Evolutionary conservation across 1,140 invertebrate species (phyloP).

Genomic region (Lasioglossum baleicum): DNA sequence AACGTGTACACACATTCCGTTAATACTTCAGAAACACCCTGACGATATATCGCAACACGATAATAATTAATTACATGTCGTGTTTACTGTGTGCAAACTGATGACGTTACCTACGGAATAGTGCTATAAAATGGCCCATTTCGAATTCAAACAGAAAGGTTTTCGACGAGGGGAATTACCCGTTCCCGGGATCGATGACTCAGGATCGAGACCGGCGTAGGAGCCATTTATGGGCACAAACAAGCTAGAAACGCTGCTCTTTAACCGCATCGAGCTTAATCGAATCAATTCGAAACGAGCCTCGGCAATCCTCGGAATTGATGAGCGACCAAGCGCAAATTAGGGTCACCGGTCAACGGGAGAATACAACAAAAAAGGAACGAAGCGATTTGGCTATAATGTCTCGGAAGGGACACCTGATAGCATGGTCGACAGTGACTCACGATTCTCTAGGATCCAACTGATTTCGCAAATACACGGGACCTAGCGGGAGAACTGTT

Average conservation of each 20-base stretch:
- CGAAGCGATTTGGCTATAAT: background rate
- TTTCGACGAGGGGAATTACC: constrained; percentile 19
- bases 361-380: constrained; percentile 1
- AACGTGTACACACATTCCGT: too few relatives aligned
- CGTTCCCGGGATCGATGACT: constrained; percentile 29
- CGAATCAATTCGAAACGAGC: constrained; percentile 46
- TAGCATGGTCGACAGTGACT: background rate
- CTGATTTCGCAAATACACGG: constrained; percentile 16
- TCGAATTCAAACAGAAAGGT: background rate
- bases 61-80: too few relatives aligned
- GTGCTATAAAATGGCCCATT: background rate
- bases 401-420: background rate
- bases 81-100: background rate
- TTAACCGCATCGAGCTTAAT: constrained; percentile 58
- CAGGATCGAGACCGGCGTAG: constrained; percentile 19
- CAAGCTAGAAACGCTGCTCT: constrained; percentile 40
- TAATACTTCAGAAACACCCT: too few relatives aligned
- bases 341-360: constrained; percentile 39
- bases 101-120: background rate
- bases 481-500: background rate
- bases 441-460: background rate
- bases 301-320: constrained; percentile 28
- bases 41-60: too few relatives aligned
- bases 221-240: constrained; percentile 40
- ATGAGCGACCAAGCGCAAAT: constrained; percentile 47